Evolutionary conservation across 2,888 invertebrate species (phyloP).

Genomic region (Mesorhabditis belari): DNA sequence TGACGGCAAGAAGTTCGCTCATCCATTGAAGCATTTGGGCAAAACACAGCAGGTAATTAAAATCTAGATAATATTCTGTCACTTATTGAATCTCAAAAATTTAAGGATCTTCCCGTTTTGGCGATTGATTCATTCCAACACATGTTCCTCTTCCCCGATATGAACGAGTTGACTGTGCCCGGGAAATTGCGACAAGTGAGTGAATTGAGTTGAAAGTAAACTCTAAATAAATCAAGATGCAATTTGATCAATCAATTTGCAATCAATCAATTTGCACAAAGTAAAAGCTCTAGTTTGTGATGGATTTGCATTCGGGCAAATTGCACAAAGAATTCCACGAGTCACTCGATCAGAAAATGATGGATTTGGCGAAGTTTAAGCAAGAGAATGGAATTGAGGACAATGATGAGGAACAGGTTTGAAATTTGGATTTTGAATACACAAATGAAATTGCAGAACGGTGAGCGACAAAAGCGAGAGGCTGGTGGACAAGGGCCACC

Average conservation of each 20-base stretch:
- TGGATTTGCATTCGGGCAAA: slow-evolving; percentile 90
- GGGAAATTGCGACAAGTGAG: slow-evolving; percentile 44
- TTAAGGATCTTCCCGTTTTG: slow-evolving; percentile 78
- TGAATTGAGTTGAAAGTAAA: too few species aligned
- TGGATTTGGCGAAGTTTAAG: slow-evolving; percentile 45
- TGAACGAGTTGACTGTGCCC: slow-evolving; percentile 58
- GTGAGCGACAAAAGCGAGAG: slow-evolving; percentile 2
- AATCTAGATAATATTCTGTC: background rate
- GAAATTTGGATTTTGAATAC: slow-evolving; percentile 2
- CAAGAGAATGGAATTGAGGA: slow-evolving; percentile 24
- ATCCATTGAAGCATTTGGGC: slow-evolving; percentile 92
- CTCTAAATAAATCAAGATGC: background rate
- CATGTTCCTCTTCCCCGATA: slow-evolving; percentile 91
- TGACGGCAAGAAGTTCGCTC: slow-evolving; percentile 92
- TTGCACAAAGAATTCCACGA: slow-evolving; percentile 91
- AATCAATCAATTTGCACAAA: background rate
- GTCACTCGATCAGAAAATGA: slow-evolving; percentile 70
- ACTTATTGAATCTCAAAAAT: too few species aligned
- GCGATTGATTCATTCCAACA: slow-evolving; percentile 98
- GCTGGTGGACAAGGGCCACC: slow-evolving; percentile 17
- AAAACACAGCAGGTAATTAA: slow-evolving; percentile 65
- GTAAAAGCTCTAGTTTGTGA: slow-evolving; percentile 61
- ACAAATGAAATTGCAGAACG: slow-evolving; percentile 1
- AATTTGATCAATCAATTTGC: background rate
- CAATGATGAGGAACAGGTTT: slow-evolving; percentile 14